Evolutionary conservation across 1,140 invertebrate species (phyloP), one percentile per base, ranked within the genome.

Genomic region (Holotrichia oblita): DNA sequence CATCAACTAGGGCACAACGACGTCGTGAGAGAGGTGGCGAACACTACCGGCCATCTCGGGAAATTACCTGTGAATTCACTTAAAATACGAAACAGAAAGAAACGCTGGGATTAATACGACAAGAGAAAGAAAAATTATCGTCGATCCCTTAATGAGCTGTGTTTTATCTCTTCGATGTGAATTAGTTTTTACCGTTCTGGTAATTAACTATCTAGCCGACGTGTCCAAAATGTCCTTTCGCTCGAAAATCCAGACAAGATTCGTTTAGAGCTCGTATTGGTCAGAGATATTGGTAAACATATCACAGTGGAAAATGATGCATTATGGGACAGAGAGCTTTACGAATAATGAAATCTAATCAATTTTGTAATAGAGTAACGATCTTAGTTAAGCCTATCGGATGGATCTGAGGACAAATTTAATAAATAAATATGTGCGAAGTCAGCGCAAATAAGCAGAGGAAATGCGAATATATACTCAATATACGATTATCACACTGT

Each of bases 1-100:
- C 61, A 69, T 69, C 61, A 69, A 69, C 17, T 69, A 7, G 22
- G 22, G 61, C 22, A 3, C 61, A 27, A 22, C 22, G 12, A 69
- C 22, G 22, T 17, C 6, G 48, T 17, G 48, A 0, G 48, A 55
- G 14, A 55, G 14, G 48, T n/a, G 48, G 48, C 48, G n/a, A 55
- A n/a, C 48, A 55, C 48, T 17, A 17, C 17, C 48, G 48, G 3
- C 48, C 14, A 55, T 6, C 48, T 55, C 48, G 48, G 48, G 48
- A 55, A 55, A 55, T 55, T 55, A 55, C 14, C 48, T 55, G 48
- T 17, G 48, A 55, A 55, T 55, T 55, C 48, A 55, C 17, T 55
- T 55, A 55, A 55, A 55, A 17, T 55, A 55, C 48, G 14, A n/a
- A n/a, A 55, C 48, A n/a, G 48, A 55, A 55, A n/a, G 14, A n/a